Evolutionary conservation across 2,113 vertebrate species (phyloP).

Genomic region (Rynchops niger): DNA sequence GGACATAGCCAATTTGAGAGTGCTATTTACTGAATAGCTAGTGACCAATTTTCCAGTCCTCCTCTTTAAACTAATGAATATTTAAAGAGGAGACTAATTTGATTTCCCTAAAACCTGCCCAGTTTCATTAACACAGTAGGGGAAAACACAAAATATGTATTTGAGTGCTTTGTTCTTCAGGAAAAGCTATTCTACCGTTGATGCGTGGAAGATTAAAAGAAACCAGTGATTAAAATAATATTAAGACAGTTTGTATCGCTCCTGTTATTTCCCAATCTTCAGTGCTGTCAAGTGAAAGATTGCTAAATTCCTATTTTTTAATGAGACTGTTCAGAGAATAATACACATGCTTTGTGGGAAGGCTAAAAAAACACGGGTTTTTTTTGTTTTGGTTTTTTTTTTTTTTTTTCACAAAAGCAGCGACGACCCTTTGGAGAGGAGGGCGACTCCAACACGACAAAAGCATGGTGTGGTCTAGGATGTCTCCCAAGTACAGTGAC

Average conservation of each 20-base stretch:
- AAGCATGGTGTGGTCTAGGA: neutral
- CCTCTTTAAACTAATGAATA: constrained; percentile 45
- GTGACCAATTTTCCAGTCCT: constrained; percentile 13
- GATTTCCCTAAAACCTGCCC: constrained; percentile 26
- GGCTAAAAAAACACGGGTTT: neutral
- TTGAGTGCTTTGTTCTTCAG: constrained; percentile 6
- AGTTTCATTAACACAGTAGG: constrained; percentile 21
- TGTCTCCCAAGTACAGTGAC: neutral
- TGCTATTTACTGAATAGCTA: constrained; percentile 19
- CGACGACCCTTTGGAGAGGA: neutral
- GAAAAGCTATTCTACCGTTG: neutral
- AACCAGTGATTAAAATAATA: constrained; percentile 34
- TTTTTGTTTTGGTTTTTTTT: too few species aligned
- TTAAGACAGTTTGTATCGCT: neutral
- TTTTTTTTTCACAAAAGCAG: neutral
- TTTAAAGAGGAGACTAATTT: constrained; percentile 44
- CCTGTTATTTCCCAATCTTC: neutral
- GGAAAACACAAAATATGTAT: neutral
- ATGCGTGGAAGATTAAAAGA: neutral
- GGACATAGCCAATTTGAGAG: neutral
- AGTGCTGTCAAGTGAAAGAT: neutral
- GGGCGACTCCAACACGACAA: neutral
- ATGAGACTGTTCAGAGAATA: neutral
- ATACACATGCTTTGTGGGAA: neutral
- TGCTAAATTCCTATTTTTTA: neutral